A percentile compares a stretch with the other conserved stretches of the same genome.
phyloP scores from a whole-genome alignment of 2,797 vertebrate genomes.

The Syndactyla subalaris region DNA sequence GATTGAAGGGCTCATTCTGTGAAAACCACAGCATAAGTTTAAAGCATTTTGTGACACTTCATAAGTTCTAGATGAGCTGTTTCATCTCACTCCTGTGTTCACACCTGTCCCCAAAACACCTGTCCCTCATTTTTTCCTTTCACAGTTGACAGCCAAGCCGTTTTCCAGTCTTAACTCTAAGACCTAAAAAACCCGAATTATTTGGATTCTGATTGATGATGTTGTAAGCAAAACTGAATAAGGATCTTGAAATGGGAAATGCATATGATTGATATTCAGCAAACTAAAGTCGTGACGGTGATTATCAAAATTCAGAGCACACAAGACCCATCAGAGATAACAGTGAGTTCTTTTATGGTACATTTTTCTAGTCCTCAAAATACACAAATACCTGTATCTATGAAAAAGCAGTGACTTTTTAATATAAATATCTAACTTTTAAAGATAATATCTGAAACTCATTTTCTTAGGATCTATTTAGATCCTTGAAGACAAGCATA shows the following conservation, averaged over 20 bases:
- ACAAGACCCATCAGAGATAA: background rate
- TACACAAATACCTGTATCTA: background rate
- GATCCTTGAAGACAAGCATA: background rate
- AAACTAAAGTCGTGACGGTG: background rate
- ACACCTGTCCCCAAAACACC: background rate
- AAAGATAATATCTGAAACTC: constrained; percentile 19
- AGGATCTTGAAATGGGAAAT: background rate
- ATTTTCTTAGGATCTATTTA: constrained; percentile 19
- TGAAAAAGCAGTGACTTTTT: constrained; percentile 45
- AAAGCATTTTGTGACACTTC: background rate
- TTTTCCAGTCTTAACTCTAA: background rate
- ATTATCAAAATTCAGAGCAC: background rate
- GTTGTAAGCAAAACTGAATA: background rate
- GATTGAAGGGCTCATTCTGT: background rate
- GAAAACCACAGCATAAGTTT: background rate
- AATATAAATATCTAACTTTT: constrained; percentile 24
- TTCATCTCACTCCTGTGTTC: background rate
- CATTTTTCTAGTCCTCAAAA: background rate
- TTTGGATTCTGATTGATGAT: background rate
- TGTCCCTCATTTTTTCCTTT: background rate
- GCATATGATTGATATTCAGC: background rate
- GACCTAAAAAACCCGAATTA: background rate
- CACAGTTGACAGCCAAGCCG: background rate
- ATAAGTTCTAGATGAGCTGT: background rate
- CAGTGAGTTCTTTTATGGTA: background rate